Evolutionary conservation across 2,888 invertebrate species (phyloP), one percentile per base, ranked within the genome.

Genomic region (Marronus borbonicus): DNA sequence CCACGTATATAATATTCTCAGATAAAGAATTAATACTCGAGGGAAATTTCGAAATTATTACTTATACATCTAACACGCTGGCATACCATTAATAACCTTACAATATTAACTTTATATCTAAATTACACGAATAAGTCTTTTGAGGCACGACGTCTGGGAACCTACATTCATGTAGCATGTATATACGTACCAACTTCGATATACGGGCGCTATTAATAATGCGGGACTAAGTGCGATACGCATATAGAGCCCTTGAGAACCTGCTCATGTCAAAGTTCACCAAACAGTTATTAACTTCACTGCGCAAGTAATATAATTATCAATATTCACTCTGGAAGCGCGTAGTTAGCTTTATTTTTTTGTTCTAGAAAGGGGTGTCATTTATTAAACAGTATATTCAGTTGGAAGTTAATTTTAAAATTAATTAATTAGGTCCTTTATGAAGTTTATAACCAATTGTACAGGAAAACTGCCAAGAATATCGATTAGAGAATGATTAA

Each of bases 91-190:
- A 58, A 17, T 58, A 20, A 20, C n/a, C 20, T 20, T 17, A 20
- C 55, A 58, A 58, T 44, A 58, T 58, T 17, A 58, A 58, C 8
- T 58, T 58, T 58, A 58, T 58, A 20, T n/a, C 55, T 55, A 55
- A 55, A 55, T 55, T 55, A 55, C 55, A n/a, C 17, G 17, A 55
- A 55, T 55, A 17, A 55, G 55, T 17, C 55, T 55, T 55, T n/a
- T 58, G 20, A 58, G 44, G 44, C 44, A 1, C 55, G 55, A 20
- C 55, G 55, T 58, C 10, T 58, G 55, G 20, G n/a, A 20, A 20
- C 55, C 8, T 58, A 58, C 2, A 8, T 44, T 36, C 31, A 44
- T 2, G 2, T 24, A 24, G 2, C 24, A 24, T 24, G 2, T 24
- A 24, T 2, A 44, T 44, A 44, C 44, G 44, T 44, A 44, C 44